Evolutionary conservation across 2,797 vertebrate species (phyloP).

Genomic region (Uromys caudimaculatus): DNA sequence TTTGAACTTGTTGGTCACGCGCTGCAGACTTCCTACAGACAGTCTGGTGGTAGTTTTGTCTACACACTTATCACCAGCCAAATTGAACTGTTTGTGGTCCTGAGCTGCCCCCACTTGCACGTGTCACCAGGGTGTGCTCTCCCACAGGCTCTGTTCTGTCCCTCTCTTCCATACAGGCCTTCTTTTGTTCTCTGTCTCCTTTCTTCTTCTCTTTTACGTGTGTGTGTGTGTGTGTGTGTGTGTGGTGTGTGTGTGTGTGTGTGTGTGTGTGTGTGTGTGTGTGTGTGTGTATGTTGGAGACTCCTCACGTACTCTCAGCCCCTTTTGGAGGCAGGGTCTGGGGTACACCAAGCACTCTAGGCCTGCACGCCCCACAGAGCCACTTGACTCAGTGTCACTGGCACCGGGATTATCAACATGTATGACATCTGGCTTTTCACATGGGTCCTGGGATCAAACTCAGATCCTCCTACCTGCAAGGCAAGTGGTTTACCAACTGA

Average conservation of each 20-base stretch:
- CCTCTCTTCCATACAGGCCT: background rate
- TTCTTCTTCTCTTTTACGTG: background rate
- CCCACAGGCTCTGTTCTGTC: background rate
- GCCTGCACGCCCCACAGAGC: background rate
- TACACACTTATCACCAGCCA: slow-evolving; percentile 37
- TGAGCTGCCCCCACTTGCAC: background rate
- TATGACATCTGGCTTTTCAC: background rate
- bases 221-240: background rate
- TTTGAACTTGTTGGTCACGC: slow-evolving; percentile 25
- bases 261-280: background rate
- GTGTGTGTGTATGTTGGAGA: background rate
- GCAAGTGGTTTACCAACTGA: background rate
- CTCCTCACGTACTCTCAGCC: background rate
- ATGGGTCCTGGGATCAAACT: background rate
- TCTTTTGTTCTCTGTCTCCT: background rate
- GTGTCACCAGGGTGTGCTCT: background rate
- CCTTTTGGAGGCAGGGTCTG: background rate
- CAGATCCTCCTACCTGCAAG: background rate
- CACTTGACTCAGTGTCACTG: accelerated
- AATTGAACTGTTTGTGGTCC: background rate
- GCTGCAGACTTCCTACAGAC: slow-evolving; percentile 21
- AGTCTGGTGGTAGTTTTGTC: slow-evolving; percentile 45
- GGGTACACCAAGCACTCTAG: background rate
- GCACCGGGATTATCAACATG: background rate
- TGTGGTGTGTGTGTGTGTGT: background rate